Evolutionary conservation across 2,113 vertebrate genomes (phyloP), one percentile per base, ranked within the genome.

Genomic region (Lonchura striata): DNA sequence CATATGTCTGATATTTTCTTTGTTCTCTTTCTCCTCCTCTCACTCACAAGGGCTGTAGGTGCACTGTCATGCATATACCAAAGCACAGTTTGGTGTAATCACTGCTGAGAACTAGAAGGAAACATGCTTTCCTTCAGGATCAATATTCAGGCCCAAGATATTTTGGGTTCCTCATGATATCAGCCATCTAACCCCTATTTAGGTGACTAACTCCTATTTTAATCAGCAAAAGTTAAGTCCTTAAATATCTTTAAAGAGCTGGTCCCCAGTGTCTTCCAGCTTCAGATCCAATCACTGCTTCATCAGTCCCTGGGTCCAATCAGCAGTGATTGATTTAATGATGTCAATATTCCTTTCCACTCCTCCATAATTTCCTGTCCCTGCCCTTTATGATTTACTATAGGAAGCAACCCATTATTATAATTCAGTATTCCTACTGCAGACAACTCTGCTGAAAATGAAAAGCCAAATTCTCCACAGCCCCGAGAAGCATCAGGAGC

Each of bases 261-360:
- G 70, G 24, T 95, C 90, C 88, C 88, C 65, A 90, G 82, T 69
- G 92, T 37, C 72, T 93, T 93, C 54, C 92, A 92, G 52, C 68
- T 78, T 79, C 90, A 92, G 95, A 90, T 83, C 88, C 88, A 95
- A 94, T 94, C 93, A 94, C 82, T 37, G 37, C 39, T 88, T 94
- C 92, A 96, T 97, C 88, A 94, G 80, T 10, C 85, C 49, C 80
- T 94, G 86, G 94, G 52, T 91, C 95, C 95, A 96, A 94, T 96
- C 95, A 96, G 88, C 72, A 94, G 69, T 96, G 96, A 97, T 93
- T 94, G 94, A 95, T 94, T 97, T 96, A 97, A 97, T 93, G 92
- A 93, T 92, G 94, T 96, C 94, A 95, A 90, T 95, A 95, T 95
- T 95, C 88, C 76, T 83, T 94, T 92, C 90, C 92, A 96, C 93